Conservation (phyloP, 1,140 invertebrate species). For the Pseudomyrmex cubaensis region DNA sequence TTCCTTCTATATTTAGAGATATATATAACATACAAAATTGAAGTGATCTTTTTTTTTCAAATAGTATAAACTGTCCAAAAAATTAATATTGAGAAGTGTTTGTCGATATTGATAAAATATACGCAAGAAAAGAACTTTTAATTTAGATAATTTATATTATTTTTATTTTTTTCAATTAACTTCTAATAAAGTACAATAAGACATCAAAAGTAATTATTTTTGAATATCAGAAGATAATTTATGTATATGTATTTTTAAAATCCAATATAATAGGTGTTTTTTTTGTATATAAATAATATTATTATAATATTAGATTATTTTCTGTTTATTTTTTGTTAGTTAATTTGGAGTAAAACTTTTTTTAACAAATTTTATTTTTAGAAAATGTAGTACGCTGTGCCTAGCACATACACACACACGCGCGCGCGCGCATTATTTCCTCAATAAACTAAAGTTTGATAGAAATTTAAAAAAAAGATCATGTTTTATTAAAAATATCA, state of each 20-base stretch:
- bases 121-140: too few relatives aligned
- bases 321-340: not conserved
- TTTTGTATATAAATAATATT: not conserved
- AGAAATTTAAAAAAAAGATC: not conserved
- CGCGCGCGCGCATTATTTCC: not conserved
- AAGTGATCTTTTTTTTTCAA: not conserved
- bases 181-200: too few relatives aligned
- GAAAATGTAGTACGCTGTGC: not conserved
- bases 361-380: not conserved
- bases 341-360: not conserved
- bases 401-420: too few relatives aligned
- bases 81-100: not conserved
- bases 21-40: not conserved
- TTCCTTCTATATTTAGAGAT: slow-evolving; percentile 35
- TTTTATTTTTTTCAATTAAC: too few relatives aligned
- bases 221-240: not conserved
- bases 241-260: not conserved
- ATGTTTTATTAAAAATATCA: not conserved
- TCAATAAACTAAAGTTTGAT: not conserved
- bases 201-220: not conserved
- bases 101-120: too few relatives aligned
- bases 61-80: slow-evolving; percentile 19
- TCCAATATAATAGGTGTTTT: not conserved
- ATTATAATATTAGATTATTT: not conserved
- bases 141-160: too few relatives aligned